Base-by-base conservation (phyloP, 2,888 invertebrate species). In the Cantharis lateralis region DNA sequence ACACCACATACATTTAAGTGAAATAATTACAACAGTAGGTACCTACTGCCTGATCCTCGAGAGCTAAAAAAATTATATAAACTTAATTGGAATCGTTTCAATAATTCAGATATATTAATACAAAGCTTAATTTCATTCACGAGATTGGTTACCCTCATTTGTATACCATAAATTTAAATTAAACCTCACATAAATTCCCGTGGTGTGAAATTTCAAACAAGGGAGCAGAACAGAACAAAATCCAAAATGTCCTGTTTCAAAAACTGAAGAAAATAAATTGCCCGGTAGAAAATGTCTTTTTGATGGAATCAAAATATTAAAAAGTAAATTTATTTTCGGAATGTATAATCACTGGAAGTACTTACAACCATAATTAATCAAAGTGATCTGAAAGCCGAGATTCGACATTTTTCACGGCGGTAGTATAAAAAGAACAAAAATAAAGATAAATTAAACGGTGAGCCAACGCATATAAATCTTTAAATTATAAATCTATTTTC, bases 381-480 rank as follows among this genome's bases (percentile, higher is more conserved):
- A 66, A 20, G 48, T 15, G 48, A 72, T 48, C 66, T 72, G 10
- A 18, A 68, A n/a, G 71, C 64, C n/a, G 28, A 72, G 64, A 72
- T 72, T 72, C 32, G 32, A 66, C 64, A 20, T 62, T 66, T 69
- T 69, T 69, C 28, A 18, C 69, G 26, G 69, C 32, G 24, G 48
- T 48, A 48, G 48, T 24, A 48, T 28, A 71, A 75, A 80, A 72
- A 75, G 63, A 70, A n/a, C 71, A 76, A 78, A 80, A 79, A 75
- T 81, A 75, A 73, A 82, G 81, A 82, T 81, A 80, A 80, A 82
- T 81, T 79, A 79, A 81, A 78, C 74, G 78, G 77, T 77, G 78
- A 81, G 80, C 80, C 80, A 80, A 80, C 79, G 74, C 75, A 78
- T 78, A 82, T 82, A 82, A 82, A 82, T 82, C 81, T 79, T 79